These are phyloP conservation scores for Sylvietta virens DNA, from an alignment of 2,113 vertebrate genomes.

Conservation along the genomic window DNA sequence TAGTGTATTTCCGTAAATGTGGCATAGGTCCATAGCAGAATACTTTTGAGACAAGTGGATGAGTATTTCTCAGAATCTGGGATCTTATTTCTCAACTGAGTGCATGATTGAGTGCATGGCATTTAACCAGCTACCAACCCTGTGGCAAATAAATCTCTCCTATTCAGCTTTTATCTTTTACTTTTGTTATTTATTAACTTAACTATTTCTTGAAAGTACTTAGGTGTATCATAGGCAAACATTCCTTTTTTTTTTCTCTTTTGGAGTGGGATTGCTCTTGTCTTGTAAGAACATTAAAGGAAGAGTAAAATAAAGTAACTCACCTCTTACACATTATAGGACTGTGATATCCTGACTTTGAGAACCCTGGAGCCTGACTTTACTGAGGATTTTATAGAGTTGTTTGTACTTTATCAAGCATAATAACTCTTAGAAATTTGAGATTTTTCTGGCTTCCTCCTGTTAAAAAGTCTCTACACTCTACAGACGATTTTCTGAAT, in stretches of 20 bases:
- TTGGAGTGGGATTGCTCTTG: not conserved
- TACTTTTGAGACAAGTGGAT: not conserved
- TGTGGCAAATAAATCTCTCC: not conserved
- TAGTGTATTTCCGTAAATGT: not conserved
- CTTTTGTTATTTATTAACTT: too few relatives aligned
- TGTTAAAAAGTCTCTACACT: not conserved
- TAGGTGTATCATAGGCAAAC: not conserved
- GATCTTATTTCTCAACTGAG: not conserved
- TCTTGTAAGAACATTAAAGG: not conserved
- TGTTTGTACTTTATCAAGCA: not conserved
- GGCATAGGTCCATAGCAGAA: not conserved
- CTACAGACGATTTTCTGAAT: not conserved
- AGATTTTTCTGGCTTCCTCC: not conserved
- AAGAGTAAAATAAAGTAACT: not conserved
- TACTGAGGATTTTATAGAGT: not conserved
- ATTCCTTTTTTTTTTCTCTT: not conserved
- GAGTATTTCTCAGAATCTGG: not conserved
- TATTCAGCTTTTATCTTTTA: not conserved
- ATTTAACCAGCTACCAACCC: not conserved
- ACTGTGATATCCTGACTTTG: not conserved
- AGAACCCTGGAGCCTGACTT: conserved; percentile 11
- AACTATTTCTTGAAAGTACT: not conserved
- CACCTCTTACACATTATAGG: not conserved
- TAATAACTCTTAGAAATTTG: not conserved
- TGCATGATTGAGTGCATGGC: not conserved